Percentiles rank a stretch among this genome's conserved stretches.
phyloP scores from a whole-genome alignment of 2,888 invertebrate genomes.

The Barypeithes pellucidus region DNA sequence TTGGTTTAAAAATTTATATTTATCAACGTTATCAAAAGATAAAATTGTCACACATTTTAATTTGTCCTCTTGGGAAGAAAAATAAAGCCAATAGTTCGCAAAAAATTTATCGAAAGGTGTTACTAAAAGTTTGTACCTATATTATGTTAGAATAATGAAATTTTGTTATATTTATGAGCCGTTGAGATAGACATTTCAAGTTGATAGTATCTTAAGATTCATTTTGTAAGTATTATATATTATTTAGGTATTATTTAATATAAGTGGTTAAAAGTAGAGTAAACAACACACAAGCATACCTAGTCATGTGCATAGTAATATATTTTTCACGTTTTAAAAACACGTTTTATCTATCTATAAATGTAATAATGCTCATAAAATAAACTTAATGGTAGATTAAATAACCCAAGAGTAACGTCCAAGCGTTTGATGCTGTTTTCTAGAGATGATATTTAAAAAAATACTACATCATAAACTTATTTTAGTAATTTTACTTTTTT shows the following conservation, averaged over 20 bases:
- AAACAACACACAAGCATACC: background rate
- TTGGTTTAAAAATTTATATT: conserved; percentile 39
- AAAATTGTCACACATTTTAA: conserved; percentile 44
- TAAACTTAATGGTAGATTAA: too few species aligned
- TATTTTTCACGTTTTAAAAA: too few species aligned
- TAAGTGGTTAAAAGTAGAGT: background rate
- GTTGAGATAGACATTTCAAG: background rate
- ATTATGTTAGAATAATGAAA: background rate
- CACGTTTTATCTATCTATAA: too few species aligned
- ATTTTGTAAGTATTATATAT: background rate
- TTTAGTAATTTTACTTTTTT: too few species aligned
- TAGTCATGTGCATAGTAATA: background rate
- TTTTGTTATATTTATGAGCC: background rate
- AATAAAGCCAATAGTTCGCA: conserved; percentile 11
- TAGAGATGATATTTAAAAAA: too few species aligned
- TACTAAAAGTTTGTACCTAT: background rate
- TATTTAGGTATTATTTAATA: background rate
- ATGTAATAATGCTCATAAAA: too few species aligned
- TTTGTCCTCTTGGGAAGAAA: conserved; percentile 33
- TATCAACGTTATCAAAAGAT: conserved; percentile 49
- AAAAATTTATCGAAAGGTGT: conserved; percentile 21
- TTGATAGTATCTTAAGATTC: background rate
- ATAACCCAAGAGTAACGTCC: too few species aligned
- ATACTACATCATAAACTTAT: too few species aligned
- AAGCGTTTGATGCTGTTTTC: too few species aligned